Percentiles rank a stretch among this genome's conserved stretches.
Conservation (phyloP, 1,140 invertebrate species). For the Polyergus mexicanus region DNA sequence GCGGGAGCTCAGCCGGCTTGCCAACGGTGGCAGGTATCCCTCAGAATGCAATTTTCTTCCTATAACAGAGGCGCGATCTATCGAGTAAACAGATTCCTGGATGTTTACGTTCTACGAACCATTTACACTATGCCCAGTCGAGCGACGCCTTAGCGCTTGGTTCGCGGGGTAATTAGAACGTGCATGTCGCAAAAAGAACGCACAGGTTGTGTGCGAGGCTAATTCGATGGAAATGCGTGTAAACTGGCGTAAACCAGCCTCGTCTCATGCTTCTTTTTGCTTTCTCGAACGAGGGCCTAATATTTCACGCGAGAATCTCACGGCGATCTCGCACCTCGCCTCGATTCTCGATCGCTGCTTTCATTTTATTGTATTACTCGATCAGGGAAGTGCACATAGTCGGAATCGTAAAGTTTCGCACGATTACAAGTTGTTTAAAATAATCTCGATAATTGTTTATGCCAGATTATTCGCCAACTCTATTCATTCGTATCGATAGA, state of each 20-base stretch:
- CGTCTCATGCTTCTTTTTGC: conserved; percentile 47
- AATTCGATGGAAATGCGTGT: conserved; percentile 64
- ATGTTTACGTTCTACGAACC: conserved; percentile 58
- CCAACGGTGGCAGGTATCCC: conserved; percentile 9
- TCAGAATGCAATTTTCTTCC: conserved; percentile 64
- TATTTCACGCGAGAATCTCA: conserved; percentile 18
- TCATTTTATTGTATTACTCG: background rate
- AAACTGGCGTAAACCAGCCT: conserved; percentile 57
- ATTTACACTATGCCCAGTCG: conserved; percentile 57
- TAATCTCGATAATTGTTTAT: background rate
- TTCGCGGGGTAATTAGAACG: conserved; percentile 72
- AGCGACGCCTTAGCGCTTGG: conserved; percentile 64
- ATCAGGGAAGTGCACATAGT: background rate
- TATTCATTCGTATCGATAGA: background rate
- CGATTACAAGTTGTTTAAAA: background rate
- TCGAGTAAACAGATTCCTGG: conserved; percentile 62
- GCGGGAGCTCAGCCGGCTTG: conserved; percentile 16
- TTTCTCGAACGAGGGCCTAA: conserved; percentile 36
- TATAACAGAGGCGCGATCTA: conserved; percentile 59
- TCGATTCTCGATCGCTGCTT: conserved; percentile 29
- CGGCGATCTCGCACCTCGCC: background rate
- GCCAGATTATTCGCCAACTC: background rate
- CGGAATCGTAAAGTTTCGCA: background rate
- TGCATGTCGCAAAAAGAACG: conserved; percentile 63
- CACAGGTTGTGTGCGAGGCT: conserved; percentile 58